These are phyloP conservation scores for Mystacornis crossleyi DNA, from an alignment of 2,113 vertebrate genomes.

Conservation along the genomic window DNA sequence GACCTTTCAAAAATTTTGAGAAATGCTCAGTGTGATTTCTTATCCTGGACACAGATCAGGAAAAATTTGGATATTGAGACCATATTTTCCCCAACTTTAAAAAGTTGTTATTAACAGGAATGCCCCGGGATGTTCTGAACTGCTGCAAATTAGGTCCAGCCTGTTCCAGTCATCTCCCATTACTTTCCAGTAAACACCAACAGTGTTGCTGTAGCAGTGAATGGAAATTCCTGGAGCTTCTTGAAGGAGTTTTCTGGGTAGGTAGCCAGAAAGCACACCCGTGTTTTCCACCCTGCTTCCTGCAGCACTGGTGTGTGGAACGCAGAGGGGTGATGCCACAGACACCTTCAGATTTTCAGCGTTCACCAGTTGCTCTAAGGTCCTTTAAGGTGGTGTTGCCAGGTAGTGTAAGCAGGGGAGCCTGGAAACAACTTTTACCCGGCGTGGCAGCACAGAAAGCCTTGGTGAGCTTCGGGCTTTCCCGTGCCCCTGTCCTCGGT, in stretches of 20 bases:
- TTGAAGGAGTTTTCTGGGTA: background rate
- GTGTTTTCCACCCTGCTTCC: background rate
- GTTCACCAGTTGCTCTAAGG: background rate
- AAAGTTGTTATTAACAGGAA: background rate
- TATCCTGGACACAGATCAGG: constrained; percentile 22
- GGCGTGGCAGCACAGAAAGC: background rate
- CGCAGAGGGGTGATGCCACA: background rate
- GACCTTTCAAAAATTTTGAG: constrained; percentile 49
- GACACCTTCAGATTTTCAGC: accelerated
- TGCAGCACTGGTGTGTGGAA: background rate
- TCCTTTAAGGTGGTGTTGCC: background rate
- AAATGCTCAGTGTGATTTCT: constrained; percentile 31
- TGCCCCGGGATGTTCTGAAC: constrained; percentile 5
- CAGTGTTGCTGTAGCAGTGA: background rate
- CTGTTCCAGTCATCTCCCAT: background rate
- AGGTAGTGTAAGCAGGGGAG: background rate
- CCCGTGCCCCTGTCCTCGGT: background rate
- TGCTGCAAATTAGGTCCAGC: background rate
- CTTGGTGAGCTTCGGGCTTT: background rate
- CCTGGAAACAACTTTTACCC: background rate
- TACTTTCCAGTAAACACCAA: constrained; percentile 28
- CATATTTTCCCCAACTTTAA: constrained; percentile 30
- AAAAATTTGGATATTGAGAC: constrained; percentile 40
- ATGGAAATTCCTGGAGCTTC: constrained; percentile 7
- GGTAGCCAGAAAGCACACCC: background rate